These are phyloP conservation scores for Todiramphus chloris DNA, from an alignment of 2,113 vertebrate genomes.

Conservation along the genomic window DNA sequence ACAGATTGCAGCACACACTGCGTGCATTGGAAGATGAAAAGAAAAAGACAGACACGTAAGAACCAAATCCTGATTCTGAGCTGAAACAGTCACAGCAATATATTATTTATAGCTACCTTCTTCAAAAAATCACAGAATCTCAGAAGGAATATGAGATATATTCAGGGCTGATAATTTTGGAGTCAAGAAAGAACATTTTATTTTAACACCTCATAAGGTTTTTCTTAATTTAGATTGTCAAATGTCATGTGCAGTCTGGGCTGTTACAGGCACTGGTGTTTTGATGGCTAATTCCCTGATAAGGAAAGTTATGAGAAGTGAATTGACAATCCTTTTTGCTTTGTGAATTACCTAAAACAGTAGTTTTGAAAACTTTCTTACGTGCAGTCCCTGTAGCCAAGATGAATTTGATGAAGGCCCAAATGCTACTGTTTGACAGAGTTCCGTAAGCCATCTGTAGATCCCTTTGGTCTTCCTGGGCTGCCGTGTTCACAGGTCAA, in stretches of 20 bases:
- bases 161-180: neutral
- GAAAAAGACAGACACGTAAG: conserved; percentile 99
- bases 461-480: neutral
- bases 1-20: conserved; percentile 95
- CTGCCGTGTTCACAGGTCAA: neutral
- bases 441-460: neutral
- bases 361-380: neutral
- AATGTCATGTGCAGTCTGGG: neutral
- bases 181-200: conserved; percentile 1
- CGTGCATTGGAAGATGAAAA: conserved; percentile 96
- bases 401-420: neutral
- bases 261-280: neutral
- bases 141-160: neutral
- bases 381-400: neutral
- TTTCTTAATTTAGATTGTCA: conserved; percentile 21
- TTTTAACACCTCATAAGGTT: neutral
- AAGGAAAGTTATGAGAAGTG: neutral
- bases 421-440: neutral
- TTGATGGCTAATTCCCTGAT: neutral
- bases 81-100: neutral
- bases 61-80: neutral
- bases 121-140: neutral
- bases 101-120: conserved; percentile 25
- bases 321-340: neutral
- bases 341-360: neutral